phyloP scores from a whole-genome alignment of 2,113 vertebrate genomes.

The Hoplias malabaricus region DNA sequence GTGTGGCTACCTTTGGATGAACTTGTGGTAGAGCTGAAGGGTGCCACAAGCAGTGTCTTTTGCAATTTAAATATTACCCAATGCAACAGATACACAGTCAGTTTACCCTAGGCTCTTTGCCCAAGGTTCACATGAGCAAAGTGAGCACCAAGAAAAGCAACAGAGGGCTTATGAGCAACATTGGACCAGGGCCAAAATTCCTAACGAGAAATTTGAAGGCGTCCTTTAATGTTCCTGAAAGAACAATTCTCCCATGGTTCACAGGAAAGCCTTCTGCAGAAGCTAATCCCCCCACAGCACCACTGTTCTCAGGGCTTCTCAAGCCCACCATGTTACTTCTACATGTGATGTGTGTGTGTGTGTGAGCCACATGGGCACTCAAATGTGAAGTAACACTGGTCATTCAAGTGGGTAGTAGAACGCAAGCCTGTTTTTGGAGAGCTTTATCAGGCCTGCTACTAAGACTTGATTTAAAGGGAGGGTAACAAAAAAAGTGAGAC shows the following conservation, averaged over 20 bases:
- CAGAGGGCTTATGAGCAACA: not conserved
- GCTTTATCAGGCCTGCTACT: too few species aligned
- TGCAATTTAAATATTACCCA: too few species aligned
- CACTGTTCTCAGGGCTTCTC: not conserved
- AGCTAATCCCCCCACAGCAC: not conserved
- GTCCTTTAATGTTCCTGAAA: not conserved
- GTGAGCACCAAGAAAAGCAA: not conserved
- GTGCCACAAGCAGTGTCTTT: not conserved
- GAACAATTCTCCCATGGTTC: not conserved
- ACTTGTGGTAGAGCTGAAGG: too few species aligned
- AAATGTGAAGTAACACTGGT: not conserved
- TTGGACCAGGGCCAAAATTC: not conserved
- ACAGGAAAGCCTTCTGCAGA: not conserved
- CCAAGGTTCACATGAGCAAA: not conserved
- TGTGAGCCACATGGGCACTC: not conserved
- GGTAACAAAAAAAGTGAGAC: too few species aligned
- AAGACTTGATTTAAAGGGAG: too few species aligned
- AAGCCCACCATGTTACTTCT: not conserved
- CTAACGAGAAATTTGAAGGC: not conserved
- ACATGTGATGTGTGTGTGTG: slow-evolving; percentile 5
- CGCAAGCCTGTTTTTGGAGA: not conserved
- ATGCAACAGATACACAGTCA: too few species aligned
- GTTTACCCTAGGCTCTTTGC: too few species aligned
- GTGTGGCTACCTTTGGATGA: too few species aligned
- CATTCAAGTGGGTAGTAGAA: not conserved